Base-by-base conservation (phyloP, 2,113 vertebrate genomes). In the Trogon melanurus region DNA sequence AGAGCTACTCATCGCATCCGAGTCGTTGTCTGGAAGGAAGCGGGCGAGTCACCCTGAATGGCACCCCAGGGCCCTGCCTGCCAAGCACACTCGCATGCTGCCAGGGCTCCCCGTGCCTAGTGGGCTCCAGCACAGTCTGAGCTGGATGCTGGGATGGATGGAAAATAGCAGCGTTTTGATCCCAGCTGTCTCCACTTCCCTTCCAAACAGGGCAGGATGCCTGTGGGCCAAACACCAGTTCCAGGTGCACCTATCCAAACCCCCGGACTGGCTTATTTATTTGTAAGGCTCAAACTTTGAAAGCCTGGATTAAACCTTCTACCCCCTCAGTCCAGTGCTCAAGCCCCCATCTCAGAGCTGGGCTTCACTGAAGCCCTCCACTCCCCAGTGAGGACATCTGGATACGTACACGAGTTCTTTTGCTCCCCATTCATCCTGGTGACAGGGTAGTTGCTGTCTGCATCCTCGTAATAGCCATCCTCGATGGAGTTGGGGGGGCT, bases 381-480 rank as follows among this genome's bases (percentile, higher is more conserved):
- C 23, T 85, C 29, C 44, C 47, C 13, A 1, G 2, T 0, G 2
- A 65, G 36, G 32, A 9, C 38, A 69, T 20, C 16, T 2, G 0
- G 26, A 51, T 92, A 97, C 98, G 97, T 97, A 99, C 99, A 99
- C 60, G 99, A 99, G 90, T 94, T 98, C 95, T 99, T 99, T 41
- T 98, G 98, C 51, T 98, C 98, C 48, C 99, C 99, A 0, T 99
- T 99, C 45, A 99, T 98, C 92, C 97, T 98, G 81, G 99, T 99
- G n/a, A 96, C 78, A 0, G 99, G 99, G 93, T 99, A 99, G 97
- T 98, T 99, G 97, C 98, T 98, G 95, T 99, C 99, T 44, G 99
- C 99, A 32, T 99, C 99, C 96, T 99, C 99, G 1, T 99, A 99
- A 96, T 99, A 99, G 45, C 98, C 98, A 5, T 99, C 99, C 94